A percentile compares a stretch with the other conserved stretches of the same genome.
phyloP scores from a whole-genome alignment of 2,888 invertebrate species.

The Brachynemurus nebulosus region DNA sequence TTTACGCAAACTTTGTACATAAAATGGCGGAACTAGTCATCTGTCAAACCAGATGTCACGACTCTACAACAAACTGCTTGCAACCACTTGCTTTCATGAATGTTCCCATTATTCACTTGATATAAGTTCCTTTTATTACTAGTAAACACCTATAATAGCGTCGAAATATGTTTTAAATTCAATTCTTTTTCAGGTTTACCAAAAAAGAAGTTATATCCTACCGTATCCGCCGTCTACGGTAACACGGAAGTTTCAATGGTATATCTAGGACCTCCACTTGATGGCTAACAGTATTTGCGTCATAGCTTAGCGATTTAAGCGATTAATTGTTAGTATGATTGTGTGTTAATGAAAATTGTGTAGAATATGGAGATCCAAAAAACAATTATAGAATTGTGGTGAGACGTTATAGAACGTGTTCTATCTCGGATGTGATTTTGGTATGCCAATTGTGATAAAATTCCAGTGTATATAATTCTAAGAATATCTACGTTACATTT shows the following conservation, averaged over 20 bases:
- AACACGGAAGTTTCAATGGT: conserved; percentile 99
- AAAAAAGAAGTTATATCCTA: conserved; percentile 83
- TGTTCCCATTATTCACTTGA: no score
- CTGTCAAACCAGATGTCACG: no score
- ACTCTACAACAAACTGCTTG: no score
- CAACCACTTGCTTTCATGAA: no score
- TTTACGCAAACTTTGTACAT: no score
- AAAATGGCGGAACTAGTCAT: no score
- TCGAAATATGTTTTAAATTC: no score
- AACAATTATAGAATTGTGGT: no score
- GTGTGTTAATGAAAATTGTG: not conserved
- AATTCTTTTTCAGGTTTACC: conserved; percentile 70
- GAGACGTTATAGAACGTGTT: not conserved
- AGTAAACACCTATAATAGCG: no score
- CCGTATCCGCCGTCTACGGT: conserved; percentile 96
- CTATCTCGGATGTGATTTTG: not conserved
- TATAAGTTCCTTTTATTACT: no score
- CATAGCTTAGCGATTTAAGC: no score
- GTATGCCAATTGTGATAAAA: conserved; percentile 10
- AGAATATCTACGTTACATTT: not conserved
- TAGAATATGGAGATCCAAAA: no score
- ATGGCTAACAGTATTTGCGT: conserved; percentile 55
- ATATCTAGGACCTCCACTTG: conserved; percentile 90
- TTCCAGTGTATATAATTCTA: not conserved
- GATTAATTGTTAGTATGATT: not conserved